Evolutionary conservation across 2,113 vertebrate species (phyloP).

Genomic region (Cyphomyrus discorhynchus): DNA sequence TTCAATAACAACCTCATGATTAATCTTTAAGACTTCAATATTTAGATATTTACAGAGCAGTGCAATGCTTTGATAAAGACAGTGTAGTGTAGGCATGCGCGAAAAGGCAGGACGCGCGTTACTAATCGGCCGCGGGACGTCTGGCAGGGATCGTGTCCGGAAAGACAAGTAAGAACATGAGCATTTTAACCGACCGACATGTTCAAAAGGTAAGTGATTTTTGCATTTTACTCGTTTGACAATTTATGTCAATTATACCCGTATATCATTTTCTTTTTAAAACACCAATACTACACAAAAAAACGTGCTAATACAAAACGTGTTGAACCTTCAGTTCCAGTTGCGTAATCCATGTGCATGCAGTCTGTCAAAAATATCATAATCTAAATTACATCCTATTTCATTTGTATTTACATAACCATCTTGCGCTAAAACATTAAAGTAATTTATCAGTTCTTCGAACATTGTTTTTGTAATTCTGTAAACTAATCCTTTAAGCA

Average conservation of each 20-base stretch:
- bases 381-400: neutral
- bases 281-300: neutral
- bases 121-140: neutral
- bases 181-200: conserved; percentile 55
- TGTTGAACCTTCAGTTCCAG: neutral
- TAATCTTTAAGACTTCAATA: neutral
- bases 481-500: neutral
- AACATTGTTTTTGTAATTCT: neutral
- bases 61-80: neutral
- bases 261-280: neutral
- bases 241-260: neutral
- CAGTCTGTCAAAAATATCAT: neutral
- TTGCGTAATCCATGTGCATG: neutral
- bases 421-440: neutral
- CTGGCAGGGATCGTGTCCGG: neutral
- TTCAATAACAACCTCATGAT: neutral
- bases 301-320: neutral
- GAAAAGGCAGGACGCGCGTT: neutral
- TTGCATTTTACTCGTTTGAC: neutral
- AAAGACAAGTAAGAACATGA: conserved; percentile 51
- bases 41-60: neutral
- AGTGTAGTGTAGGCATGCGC: neutral
- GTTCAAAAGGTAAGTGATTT: conserved; percentile 25
- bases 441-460: neutral
- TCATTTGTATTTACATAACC: neutral